Evolutionary conservation across 2,888 invertebrate species (phyloP).

Genomic region (Nemotelus pantherinus): DNA sequence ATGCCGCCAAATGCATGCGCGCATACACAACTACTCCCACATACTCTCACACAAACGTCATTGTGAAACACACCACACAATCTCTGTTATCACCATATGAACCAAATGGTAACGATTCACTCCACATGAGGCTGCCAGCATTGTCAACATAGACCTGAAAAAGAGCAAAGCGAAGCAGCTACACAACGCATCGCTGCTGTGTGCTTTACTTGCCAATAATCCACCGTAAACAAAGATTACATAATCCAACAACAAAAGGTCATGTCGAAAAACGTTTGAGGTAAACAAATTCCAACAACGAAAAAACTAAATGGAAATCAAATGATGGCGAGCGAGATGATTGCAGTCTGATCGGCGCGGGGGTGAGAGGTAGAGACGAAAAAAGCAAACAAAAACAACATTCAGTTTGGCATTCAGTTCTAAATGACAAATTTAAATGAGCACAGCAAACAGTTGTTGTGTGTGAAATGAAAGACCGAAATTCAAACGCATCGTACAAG

Average conservation of each 20-base stretch:
- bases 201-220: conserved; percentile 42
- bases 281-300: conserved; percentile 11
- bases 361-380: background rate
- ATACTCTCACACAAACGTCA: too few species aligned
- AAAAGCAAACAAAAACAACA: conserved; percentile 26
- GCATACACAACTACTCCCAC: background rate
- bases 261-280: conserved; percentile 10
- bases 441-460: background rate
- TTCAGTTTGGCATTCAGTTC: conserved; percentile 45
- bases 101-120: background rate
- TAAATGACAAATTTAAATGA: conserved; percentile 48
- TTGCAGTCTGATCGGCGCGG: background rate
- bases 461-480: too few species aligned
- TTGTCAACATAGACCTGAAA: too few species aligned
- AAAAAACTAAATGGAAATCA: conserved; percentile 3
- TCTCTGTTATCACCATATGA: conserved; percentile 20
- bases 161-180: too few species aligned
- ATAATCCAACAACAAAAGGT: conserved; percentile 46
- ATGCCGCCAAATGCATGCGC: background rate
- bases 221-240: conserved; percentile 50
- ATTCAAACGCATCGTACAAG: too few species aligned
- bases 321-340: background rate
- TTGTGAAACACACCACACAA: background rate
- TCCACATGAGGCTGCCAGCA: background rate
- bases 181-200: background rate